Conservation (phyloP, 2,797 vertebrate genomes). For the Hozukius guyotensis region DNA sequence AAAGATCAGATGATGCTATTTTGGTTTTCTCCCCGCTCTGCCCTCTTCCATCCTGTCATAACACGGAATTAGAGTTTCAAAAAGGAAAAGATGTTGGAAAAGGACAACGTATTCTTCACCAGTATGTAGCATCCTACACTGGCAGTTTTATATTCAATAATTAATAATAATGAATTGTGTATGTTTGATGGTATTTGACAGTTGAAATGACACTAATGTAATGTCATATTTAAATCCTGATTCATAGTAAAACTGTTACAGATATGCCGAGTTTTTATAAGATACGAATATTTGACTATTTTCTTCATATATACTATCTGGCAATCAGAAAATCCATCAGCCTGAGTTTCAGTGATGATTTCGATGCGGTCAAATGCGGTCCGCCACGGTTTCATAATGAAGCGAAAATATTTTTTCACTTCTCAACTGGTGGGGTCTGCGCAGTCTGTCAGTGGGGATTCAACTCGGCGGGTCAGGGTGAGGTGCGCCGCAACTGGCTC, state of each 20-base stretch:
- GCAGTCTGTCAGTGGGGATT: too few relatives aligned
- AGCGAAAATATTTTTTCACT: too few relatives aligned
- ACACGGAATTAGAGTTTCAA: conserved; percentile 55
- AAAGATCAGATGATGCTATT: conserved; percentile 76
- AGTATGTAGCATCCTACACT: neutral
- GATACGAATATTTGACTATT: too few relatives aligned
- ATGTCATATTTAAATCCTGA: neutral
- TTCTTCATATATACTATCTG: too few relatives aligned
- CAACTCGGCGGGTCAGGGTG: too few relatives aligned
- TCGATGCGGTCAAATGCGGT: too few relatives aligned
- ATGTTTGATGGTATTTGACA: neutral
- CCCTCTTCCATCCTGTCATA: conserved; percentile 57
- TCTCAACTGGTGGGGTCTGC: too few relatives aligned
- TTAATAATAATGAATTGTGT: neutral
- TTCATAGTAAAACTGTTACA: neutral
- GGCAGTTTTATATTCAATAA: neutral
- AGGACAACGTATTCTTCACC: conserved; percentile 12
- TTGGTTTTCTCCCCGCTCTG: conserved; percentile 55
- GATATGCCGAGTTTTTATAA: neutral
- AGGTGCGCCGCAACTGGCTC: too few relatives aligned
- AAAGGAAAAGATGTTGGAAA: conserved; percentile 38
- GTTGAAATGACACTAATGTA: neutral
- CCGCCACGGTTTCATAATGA: too few relatives aligned
- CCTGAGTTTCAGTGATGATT: too few relatives aligned
- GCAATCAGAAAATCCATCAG: too few relatives aligned